A percentile compares a stretch with the other conserved stretches of the same genome.
Conservation (phyloP, 2,797 vertebrate species). For the Oceanodroma leucorhoa region DNA sequence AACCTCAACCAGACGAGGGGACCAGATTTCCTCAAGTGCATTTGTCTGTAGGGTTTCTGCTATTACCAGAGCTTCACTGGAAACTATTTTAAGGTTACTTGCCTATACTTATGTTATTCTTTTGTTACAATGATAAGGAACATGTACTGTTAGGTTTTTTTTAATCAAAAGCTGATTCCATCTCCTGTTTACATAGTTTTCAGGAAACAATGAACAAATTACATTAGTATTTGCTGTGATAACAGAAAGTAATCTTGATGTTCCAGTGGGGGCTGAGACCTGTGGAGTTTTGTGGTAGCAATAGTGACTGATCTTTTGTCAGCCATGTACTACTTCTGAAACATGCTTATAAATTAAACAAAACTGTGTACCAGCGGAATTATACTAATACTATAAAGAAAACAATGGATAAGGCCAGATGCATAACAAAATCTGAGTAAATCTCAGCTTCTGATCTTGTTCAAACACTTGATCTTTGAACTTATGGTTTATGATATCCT, state of each 20-base stretch:
- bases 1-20: neutral
- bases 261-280: neutral
- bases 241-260: neutral
- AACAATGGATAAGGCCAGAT: neutral
- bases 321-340: neutral
- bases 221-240: neutral
- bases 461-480: constrained; percentile 16
- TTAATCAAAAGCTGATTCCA: neutral
- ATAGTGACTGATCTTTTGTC: neutral
- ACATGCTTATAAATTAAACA: neutral
- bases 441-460: neutral
- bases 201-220: neutral
- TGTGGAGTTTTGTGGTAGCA: neutral
- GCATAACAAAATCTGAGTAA: neutral
- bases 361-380: neutral
- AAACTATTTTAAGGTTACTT: neutral
- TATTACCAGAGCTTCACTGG: neutral
- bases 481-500: neutral
- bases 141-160: neutral
- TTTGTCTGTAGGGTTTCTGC: neutral
- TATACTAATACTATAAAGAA: neutral
- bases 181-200: neutral
- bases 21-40: neutral
- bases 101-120: neutral
- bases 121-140: neutral